phyloP scores from a whole-genome alignment of 2,888 invertebrate genomes.

The Bruchidius siliquastri region DNA sequence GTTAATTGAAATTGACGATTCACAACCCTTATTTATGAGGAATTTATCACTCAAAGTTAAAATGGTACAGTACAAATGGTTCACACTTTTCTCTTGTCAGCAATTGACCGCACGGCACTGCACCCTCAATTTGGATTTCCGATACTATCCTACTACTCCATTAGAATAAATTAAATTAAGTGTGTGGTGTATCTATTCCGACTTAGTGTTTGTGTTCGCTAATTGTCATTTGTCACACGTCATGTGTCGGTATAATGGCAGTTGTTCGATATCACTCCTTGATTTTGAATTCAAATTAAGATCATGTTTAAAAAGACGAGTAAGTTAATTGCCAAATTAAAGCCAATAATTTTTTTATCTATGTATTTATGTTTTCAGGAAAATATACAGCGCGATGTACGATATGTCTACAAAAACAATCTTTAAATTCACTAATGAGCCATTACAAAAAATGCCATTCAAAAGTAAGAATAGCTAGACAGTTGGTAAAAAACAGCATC shows the following conservation, averaged over 20 bases:
- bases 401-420: slow-evolving; percentile 27
- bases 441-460: slow-evolving; percentile 29
- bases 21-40: too few species aligned
- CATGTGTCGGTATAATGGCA: background rate
- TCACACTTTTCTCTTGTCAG: too few species aligned
- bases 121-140: too few species aligned
- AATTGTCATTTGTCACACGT: background rate
- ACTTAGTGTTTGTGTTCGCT: too few species aligned
- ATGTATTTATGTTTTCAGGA: background rate
- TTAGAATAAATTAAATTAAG: too few species aligned
- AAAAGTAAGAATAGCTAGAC: slow-evolving; percentile 28
- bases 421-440: slow-evolving; percentile 23
- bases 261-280: background rate
- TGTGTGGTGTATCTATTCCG: too few species aligned
- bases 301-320: background rate
- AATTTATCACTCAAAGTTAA: too few species aligned
- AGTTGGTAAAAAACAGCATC: slow-evolving; percentile 24
- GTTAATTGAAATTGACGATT: too few species aligned
- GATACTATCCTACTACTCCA: too few species aligned
- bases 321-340: background rate
- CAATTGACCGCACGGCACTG: too few species aligned
- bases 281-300: background rate
- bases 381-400: slow-evolving; percentile 21
- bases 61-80: too few species aligned
- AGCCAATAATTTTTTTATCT: background rate